Evolutionary conservation across 2,888 invertebrate genomes (phyloP), one percentile per base, ranked within the genome.

Genomic region (Julus scanicus): DNA sequence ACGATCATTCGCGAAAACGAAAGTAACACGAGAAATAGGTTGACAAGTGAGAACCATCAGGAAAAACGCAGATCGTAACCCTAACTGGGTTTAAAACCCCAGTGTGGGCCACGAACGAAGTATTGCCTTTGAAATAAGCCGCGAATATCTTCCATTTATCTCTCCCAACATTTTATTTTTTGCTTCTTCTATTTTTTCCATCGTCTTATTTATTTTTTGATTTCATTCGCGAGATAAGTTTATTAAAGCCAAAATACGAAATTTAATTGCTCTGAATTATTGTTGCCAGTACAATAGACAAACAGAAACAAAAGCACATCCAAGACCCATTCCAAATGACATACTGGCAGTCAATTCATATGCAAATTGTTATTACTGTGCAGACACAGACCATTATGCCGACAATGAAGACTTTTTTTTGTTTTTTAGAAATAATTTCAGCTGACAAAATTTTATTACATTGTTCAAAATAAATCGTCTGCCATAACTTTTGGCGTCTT

Each of bases 1-100:
- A 57, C 57, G 57, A 57, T 57, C 57, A 57, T 57, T 57, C 57
- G 57, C 5, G 17, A 57, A 57, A 57, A 57, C 57, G 57, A 13
- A 17, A 57, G 57, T 57, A 57, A 57, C 57, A 57, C 57, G 57
- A 57, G 57, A 57, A 57, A 57, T 57, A 57, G 57, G 57, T 57
- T 57, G 57, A 57, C 57, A 57, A 57, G 57, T 57, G 57, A 57
- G 57, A 57, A 57, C 57, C 57, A 57, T 57, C 57, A 17, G 57
- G 57, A 57, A 29, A 57, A 57, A 57, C 57, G 57, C 57, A 17
- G 17, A 1, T 17, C 13, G 57, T 57, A 57, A 57, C 57, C 57
- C 57, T 57, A 57, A 57, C 57, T 57, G 57, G 57, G 57, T 57
- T 57, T 57, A 1, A 57, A 57, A 13, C 57, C 29, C 57, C 57